Base-by-base conservation (phyloP, 2,113 vertebrate species). In the Hypocryptadius cinnamomeus region DNA sequence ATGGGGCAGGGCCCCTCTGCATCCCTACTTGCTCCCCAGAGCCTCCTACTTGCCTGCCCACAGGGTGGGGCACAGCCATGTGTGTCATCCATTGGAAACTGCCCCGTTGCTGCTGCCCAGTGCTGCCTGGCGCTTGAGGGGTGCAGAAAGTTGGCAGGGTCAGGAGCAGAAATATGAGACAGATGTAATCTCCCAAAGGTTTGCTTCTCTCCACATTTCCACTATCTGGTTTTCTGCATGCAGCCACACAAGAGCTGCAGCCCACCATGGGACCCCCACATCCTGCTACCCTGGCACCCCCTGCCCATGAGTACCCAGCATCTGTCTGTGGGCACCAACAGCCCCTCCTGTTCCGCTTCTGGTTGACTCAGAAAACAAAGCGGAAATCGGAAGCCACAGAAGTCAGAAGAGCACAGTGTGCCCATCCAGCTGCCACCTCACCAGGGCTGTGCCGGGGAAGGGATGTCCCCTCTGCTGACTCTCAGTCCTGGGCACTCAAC, bases 1-100 rank as follows among this genome's bases (percentile, higher is more conserved):
- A 0, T 2, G 16, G 28, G 28, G 17, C 0, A 0, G 47, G 11
- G 28, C 10, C 18, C 18, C 8, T 42, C 33, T 23, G 27, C 40
- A 47, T 42, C 30, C 8, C 25, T 3, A 1, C 64, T 57, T 73
- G 33, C 33, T 78, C 9, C 33, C 17, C 16, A 21, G 47, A 37
- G 27, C 28, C 13, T 51, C 3, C 0, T 60, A 50, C 13, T 40
- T 61, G 18, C 4, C 42, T 73, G 35, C 23, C 20, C 1, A 2
- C 18, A 30, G 48, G 53, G 8, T 44, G 53, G 44, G 17, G 4
- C 72, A 33, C 19, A 15, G 73, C 25, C 3, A 10, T 15, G 33
- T 31, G 18, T 3, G 4, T 44, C 33, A 47, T 27, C 27, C 0
- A 1, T 61, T 4, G 5, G 57, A 60, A 82, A n/a, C 25, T 50